Evolutionary conservation across 1,140 invertebrate species (phyloP), one percentile per base, ranked within the genome.

Genomic region (Potamilus streckersoni): DNA sequence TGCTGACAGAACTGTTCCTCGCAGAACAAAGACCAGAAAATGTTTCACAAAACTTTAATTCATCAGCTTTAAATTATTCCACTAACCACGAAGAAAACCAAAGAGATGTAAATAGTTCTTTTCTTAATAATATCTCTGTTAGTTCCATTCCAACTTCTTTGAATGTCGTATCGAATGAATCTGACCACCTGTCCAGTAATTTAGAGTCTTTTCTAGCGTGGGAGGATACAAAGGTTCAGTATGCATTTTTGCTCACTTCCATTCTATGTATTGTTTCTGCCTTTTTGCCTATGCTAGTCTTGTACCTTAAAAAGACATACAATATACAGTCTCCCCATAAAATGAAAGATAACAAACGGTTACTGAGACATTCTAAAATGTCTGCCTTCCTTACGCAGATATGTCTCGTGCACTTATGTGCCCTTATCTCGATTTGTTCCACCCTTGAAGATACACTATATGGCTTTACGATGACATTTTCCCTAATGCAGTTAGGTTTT

Each of bases 381-480:
- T 31, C 57, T 14, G 61, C 16, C 49, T 19, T 61, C 12, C 23
- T 66, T 49, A 71, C 59, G 60, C 15, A 60, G 1, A n/a, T 69
- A n/a, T 71, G 72, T 12, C 62, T 65, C 12, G 58, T 72, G 1
- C 60, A 72, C 15, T 56, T 77, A 13, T 77, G 49, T 57, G 15
- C 12, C n/a, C 62, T 71, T 11, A 72, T 77, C 71, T 66, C 81
- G 49, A 6, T 71, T 6, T 85, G 83, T 55, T 82, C 76, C 49
- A 77, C 73, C 62, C 73, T 83, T 8, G 83, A 84, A 64, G 83
- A 84, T 65, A 82, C 74, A 16, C 80, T 80, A 65, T 67, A 76
- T 11, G 71, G 77, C 27, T 84, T 75, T 67, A 55, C 82, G 49
- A 70, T 76, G 38, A 79, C 80, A 13, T 84, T 84, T 74, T 76